Evolutionary conservation across 64 coral and sea anemone genomes (phyloP).

Genomic region (Pachyseris speciosa): DNA sequence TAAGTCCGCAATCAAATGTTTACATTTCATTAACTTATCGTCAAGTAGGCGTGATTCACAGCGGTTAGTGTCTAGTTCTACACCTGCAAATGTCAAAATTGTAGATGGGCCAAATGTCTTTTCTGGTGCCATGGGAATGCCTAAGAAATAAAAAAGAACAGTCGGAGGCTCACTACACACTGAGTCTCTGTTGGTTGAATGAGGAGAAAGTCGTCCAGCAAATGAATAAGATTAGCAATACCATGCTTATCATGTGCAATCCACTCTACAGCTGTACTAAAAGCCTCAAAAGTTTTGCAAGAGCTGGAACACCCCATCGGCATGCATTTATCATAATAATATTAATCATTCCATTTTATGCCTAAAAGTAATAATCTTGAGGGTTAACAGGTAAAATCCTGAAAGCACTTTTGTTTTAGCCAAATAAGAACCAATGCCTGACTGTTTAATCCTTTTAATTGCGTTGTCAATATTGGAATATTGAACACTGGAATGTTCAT

Average conservation of each 20-base stretch:
- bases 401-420: constrained; percentile 29
- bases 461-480: constrained; percentile 4
- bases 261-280: too few species aligned
- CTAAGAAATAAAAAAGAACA: neutral
- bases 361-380: too few species aligned
- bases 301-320: too few species aligned
- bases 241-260: neutral
- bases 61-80: neutral
- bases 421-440: constrained; percentile 16
- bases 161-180: too few species aligned
- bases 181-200: too few species aligned
- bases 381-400: too few species aligned
- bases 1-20: neutral
- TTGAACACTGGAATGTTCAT: too few species aligned
- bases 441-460: neutral
- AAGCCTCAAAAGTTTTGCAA: too few species aligned
- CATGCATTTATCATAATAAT: too few species aligned
- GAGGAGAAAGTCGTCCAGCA: neutral
- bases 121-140: neutral
- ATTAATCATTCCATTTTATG: too few species aligned
- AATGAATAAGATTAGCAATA: neutral
- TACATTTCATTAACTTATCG: too few species aligned
- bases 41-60: too few species aligned
- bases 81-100: neutral
- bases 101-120: neutral